These are phyloP conservation scores for Melanotaenia parkinsoni DNA, from an alignment of 2,797 vertebrate species.

Conservation along the genomic window DNA sequence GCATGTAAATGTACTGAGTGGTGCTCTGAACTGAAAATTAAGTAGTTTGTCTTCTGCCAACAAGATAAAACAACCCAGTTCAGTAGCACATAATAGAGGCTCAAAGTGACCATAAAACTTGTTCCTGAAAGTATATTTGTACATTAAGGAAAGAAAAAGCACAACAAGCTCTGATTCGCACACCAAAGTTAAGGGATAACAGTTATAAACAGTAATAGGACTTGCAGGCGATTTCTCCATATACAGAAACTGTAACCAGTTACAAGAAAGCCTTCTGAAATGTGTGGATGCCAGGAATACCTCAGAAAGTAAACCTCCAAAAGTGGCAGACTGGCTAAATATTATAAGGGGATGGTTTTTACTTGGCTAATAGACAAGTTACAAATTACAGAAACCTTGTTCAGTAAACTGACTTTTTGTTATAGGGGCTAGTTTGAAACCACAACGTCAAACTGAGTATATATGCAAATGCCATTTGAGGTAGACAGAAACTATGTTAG, in stretches of 20 bases:
- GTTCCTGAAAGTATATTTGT: neutral
- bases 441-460: conserved; percentile 50
- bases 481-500: conserved; percentile 76
- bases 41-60: neutral
- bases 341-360: conserved; percentile 9
- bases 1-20: neutral
- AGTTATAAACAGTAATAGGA: neutral
- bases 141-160: neutral
- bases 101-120: neutral
- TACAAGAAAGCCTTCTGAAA: neutral
- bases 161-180: neutral
- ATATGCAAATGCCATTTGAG: conserved; percentile 72
- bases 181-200: neutral
- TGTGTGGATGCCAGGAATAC: neutral
- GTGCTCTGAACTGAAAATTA: conserved; percentile 5
- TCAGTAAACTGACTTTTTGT: conserved; percentile 2
- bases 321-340: conserved; percentile 9
- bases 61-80: neutral
- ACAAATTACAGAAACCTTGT: conserved; percentile 14
- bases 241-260: neutral
- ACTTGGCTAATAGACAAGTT: conserved; percentile 9
- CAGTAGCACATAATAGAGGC: neutral
- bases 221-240: neutral
- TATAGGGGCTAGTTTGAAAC: conserved; percentile 61
- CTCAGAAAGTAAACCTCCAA: conserved; percentile 27